Conservation (phyloP, 2,888 invertebrate species). For the Habroteleia sp. region DNA sequence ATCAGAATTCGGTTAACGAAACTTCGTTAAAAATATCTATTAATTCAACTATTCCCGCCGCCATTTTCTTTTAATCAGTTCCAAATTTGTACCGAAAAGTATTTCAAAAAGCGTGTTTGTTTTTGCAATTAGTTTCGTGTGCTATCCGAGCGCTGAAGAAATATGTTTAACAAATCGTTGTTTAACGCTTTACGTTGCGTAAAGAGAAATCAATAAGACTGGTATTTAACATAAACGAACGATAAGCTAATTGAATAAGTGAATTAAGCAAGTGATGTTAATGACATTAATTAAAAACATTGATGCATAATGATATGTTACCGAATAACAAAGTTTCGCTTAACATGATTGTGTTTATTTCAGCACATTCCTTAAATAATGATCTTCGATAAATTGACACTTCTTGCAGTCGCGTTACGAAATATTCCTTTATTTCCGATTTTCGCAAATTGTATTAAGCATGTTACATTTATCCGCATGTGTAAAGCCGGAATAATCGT, state of each 20-base stretch:
- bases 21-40: no score
- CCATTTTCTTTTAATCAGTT: no score
- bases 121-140: no score
- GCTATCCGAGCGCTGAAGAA: no score
- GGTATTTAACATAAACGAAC: constrained; percentile 26
- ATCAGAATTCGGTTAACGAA: no score
- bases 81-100: no score
- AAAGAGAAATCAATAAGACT: constrained; percentile 40
- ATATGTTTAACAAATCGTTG: no score
- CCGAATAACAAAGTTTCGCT: constrained; percentile 5
- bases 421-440: constrained; percentile 4
- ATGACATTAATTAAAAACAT: constrained; percentile 12
- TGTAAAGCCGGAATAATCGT: no score
- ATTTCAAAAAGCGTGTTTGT: no score
- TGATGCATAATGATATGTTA: constrained; percentile 1
- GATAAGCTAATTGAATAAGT: constrained; percentile 22
- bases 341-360: constrained; percentile 8
- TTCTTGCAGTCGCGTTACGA: no score
- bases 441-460: constrained; percentile 1
- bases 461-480: constrained; percentile 2
- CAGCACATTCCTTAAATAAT: constrained; percentile 7
- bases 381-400: no score
- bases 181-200: not conserved
- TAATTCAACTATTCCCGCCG: no score
- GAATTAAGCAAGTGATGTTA: constrained; percentile 13